Conservation (phyloP, 2,797 vertebrate species). For the Masticophis lateralis region DNA sequence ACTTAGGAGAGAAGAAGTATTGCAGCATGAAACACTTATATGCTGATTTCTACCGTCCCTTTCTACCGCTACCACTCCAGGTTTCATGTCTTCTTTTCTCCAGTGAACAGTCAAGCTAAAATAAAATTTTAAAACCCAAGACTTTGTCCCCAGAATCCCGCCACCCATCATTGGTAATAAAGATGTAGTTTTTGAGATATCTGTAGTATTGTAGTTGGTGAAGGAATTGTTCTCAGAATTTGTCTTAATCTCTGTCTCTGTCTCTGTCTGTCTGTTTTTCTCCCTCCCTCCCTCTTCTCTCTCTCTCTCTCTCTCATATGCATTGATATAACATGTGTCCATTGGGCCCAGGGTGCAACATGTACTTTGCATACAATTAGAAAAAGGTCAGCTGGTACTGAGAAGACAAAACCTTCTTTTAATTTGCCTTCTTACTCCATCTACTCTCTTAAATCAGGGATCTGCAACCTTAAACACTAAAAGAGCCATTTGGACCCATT, state of each 20-base stretch:
- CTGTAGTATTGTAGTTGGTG: not conserved
- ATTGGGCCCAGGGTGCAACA: not conserved
- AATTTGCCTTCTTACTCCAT: not conserved
- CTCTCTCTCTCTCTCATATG: no score
- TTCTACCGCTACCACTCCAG: not conserved
- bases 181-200: not conserved
- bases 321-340: no score
- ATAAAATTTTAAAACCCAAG: not conserved
- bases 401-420: not conserved
- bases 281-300: not conserved
- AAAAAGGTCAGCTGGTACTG: not conserved
- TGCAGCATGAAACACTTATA: not conserved
- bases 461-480: no score
- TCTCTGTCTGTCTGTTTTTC: no score
- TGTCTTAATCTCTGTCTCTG: not conserved
- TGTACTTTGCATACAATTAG: not conserved
- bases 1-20: not conserved
- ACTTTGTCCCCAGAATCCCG: not conserved
- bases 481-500: no score
- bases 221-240: not conserved
- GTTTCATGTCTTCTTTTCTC: not conserved
- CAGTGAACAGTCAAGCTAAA: not conserved
- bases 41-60: not conserved
- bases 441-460: not conserved
- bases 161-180: not conserved